Conservation (phyloP, 1,140 invertebrate species). For the Bombus difficillimus region DNA sequence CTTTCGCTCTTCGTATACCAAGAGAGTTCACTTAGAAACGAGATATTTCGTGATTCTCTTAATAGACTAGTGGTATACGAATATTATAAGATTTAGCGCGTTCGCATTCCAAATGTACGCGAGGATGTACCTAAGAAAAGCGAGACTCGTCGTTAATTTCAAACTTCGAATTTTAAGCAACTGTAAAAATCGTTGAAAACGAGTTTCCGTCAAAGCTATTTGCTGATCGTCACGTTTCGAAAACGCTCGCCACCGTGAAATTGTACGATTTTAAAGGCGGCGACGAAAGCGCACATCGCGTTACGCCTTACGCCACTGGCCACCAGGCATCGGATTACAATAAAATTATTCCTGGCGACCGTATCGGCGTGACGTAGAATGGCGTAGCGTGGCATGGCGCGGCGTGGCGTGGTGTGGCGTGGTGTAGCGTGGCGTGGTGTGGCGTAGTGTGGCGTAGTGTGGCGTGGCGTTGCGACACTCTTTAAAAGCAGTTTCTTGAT, state of each 20-base stretch:
- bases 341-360: constrained; percentile 45
- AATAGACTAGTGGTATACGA: too few species aligned
- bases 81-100: too few species aligned
- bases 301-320: constrained; percentile 29
- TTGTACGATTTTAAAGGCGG: neutral
- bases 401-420: accelerated
- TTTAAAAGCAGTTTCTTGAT: constrained; percentile 17
- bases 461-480: neutral
- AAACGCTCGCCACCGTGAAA: neutral
- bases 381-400: accelerated
- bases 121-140: neutral
- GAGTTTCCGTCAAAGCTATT: neutral
- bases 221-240: neutral
- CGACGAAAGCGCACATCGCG: neutral
- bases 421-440: accelerated
- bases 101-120: too few species aligned
- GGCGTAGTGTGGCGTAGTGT: too few species aligned
- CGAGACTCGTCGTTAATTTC: neutral
- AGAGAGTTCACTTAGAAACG: too few species aligned
- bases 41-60: too few species aligned
- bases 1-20: too few species aligned
- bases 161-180: neutral
- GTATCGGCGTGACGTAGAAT: neutral
- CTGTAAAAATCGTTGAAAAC: too few species aligned
- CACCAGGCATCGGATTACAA: constrained; percentile 25